These are phyloP conservation scores for Tachina grossa DNA, from an alignment of 2,888 invertebrate genomes.

Conservation along the genomic window DNA sequence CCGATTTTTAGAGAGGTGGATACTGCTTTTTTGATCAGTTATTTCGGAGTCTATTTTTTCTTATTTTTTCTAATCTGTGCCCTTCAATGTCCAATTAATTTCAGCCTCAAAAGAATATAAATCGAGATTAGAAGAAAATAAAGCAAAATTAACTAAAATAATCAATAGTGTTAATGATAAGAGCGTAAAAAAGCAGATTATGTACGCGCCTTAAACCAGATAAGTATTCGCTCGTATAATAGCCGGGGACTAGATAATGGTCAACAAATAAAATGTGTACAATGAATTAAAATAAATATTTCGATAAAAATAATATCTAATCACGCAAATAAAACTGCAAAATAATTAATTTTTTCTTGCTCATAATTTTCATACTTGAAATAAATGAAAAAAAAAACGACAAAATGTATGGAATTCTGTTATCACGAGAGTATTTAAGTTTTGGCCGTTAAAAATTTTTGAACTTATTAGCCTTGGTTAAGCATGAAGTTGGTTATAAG, in stretches of 20 bases:
- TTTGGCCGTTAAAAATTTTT: neutral
- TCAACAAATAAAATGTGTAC: neutral
- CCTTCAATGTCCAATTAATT: no score
- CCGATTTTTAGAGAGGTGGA: no score
- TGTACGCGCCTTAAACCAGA: no score
- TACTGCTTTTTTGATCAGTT: no score
- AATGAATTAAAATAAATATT: neutral
- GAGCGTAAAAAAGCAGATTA: no score
- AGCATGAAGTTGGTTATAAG: slow-evolving; percentile 74
- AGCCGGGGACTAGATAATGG: neutral
- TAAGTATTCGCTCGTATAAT: no score
- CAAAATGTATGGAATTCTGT: slow-evolving; percentile 34
- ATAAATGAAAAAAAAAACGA: neutral
- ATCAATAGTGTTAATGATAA: slow-evolving; percentile 2
- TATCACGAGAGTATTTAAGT: slow-evolving; percentile 74
- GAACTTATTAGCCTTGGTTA: slow-evolving; percentile 40
- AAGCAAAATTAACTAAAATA: neutral
- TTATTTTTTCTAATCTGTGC: no score
- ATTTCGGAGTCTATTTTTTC: no score
- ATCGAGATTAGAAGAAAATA: neutral
- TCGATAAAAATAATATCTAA: neutral
- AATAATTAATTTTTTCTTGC: slow-evolving; percentile 14
- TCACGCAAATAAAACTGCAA: neutral
- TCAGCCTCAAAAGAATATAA: neutral
- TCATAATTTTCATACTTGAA: neutral